Evolutionary conservation across 2,113 vertebrate species (phyloP).

Genomic region (Rhizomys pruinosus): DNA sequence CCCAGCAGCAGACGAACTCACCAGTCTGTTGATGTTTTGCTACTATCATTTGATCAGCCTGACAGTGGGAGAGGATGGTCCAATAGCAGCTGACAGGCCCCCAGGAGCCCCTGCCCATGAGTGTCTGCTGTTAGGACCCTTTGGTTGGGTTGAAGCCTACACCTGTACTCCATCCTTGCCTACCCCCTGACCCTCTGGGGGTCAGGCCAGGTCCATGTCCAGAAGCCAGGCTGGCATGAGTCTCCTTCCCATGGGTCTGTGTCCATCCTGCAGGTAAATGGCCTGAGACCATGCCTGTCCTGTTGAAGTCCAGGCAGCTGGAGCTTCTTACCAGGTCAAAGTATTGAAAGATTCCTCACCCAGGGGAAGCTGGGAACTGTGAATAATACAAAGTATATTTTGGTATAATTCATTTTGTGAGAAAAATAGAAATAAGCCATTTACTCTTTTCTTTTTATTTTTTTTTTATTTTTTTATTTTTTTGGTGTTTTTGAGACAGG

Average conservation of each 20-base stretch:
- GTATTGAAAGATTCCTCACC: neutral
- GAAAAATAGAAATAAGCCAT: neutral
- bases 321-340: neutral
- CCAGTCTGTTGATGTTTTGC: too few species aligned
- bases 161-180: too few species aligned
- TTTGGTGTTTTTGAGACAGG: too few species aligned
- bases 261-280: neutral
- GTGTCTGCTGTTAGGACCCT: neutral
- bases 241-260: neutral
- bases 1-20: too few species aligned
- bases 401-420: neutral
- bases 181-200: neutral
- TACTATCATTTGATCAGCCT: too few species aligned
- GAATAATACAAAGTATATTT: slow-evolving; percentile 6
- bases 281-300: neutral
- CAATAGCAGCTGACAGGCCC: too few species aligned
- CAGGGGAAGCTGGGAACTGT: neutral
- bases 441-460: neutral
- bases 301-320: neutral
- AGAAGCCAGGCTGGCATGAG: neutral
- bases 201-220: neutral
- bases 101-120: neutral
- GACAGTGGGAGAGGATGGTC: neutral
- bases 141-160: too few species aligned
- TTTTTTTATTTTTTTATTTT: too few species aligned